phyloP scores from a whole-genome alignment of 53 echinoderm and acorn worm species.

The Arbacia lixula region DNA sequence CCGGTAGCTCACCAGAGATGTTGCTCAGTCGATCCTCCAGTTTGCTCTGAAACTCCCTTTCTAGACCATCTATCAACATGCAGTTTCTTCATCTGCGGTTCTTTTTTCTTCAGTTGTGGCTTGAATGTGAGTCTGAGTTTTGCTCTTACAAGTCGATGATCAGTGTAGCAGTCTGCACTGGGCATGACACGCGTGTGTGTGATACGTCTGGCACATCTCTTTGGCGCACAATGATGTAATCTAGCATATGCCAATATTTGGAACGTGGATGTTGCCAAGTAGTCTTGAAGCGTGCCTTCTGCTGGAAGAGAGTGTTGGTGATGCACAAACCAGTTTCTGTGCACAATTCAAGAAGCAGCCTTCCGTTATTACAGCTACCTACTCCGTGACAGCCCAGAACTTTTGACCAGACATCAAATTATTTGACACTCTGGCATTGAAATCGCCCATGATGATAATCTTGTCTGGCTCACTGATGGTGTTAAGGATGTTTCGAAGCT shows the following conservation, averaged over 20 bases:
- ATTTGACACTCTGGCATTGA: neutral
- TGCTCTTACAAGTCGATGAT: conserved; percentile 4
- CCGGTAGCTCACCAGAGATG: neutral
- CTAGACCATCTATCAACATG: conserved; percentile 9
- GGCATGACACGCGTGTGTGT: conserved; percentile 7
- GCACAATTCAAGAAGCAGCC: neutral
- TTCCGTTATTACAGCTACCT: neutral
- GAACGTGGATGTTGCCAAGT: conserved; percentile 5
- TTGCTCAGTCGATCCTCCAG: conserved; percentile 12
- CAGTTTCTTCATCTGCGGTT: conserved; percentile 4
- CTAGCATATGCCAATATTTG: conserved; percentile 13
- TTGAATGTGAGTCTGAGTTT: conserved; percentile 7
- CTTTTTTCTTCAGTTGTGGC: conserved; percentile 17
- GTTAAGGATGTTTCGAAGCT: conserved; percentile 23
- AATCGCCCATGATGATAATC: conserved; percentile 12
- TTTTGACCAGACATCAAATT: neutral
- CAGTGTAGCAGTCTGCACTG: conserved; percentile 28
- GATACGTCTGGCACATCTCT: neutral
- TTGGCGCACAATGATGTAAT: conserved; percentile 26
- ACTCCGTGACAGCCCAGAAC: neutral
- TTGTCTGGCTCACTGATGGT: conserved; percentile 47
- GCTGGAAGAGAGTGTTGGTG: conserved; percentile 16
- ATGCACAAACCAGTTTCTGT: neutral
- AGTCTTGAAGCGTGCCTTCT: conserved; percentile 21
- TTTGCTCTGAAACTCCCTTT: conserved; percentile 16